A percentile compares a stretch with the other conserved stretches of the same genome.
phyloP scores from a whole-genome alignment of 2,113 vertebrate species.

The Origma solitaria region DNA sequence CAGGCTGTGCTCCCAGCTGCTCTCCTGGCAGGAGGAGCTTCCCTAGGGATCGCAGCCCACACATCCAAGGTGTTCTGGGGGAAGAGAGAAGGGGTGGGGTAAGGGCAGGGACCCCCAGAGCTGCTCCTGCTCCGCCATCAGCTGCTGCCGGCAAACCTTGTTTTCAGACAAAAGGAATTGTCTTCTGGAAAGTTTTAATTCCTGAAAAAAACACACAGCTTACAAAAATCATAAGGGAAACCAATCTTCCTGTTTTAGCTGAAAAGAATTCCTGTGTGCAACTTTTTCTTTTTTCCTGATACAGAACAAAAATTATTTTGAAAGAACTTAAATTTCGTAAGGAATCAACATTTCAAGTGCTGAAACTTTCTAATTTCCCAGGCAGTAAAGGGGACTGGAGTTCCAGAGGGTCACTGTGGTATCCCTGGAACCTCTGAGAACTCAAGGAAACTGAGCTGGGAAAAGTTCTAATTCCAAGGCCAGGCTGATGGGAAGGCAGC shows the following conservation, averaged over 20 bases:
- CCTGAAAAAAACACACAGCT: neutral
- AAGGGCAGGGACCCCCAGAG: no score
- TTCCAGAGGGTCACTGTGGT: rapidly evolving
- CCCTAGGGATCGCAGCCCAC: no score
- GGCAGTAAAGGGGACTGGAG: neutral
- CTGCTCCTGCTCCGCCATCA: neutral
- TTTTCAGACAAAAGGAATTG: neutral
- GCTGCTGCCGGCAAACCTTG: rapidly evolving
- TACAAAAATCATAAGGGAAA: neutral
- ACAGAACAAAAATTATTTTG: neutral
- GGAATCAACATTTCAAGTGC: neutral
- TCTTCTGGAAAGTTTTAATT: neutral
- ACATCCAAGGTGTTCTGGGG: no score
- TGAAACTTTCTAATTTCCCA: neutral
- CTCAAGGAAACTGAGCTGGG: rapidly evolving
- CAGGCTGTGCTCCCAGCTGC: no score
- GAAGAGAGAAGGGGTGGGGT: no score
- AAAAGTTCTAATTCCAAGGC: neutral
- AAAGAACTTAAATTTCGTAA: neutral
- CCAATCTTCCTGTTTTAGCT: neutral
- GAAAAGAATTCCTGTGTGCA: neutral
- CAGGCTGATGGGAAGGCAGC: neutral
- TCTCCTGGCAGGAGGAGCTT: no score
- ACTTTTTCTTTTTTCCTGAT: neutral
- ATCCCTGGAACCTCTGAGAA: neutral